Evolutionary conservation across 2,888 invertebrate species (phyloP), one percentile per base, ranked within the genome.

Genomic region (Endotricha flammealis): DNA sequence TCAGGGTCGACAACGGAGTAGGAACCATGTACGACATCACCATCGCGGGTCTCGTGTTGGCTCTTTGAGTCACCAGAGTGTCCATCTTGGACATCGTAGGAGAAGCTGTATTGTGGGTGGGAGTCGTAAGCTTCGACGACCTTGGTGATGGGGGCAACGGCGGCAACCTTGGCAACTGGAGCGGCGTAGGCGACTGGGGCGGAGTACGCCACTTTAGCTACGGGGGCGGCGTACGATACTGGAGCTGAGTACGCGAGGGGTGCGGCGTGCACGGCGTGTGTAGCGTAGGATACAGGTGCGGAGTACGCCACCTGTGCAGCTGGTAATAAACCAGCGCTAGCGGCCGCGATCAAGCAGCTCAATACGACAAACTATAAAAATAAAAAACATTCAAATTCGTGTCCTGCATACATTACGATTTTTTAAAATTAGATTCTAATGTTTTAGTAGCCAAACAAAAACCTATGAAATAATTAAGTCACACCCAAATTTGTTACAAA

Each of bases 1-100:
- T 88, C 87, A 22, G 87, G 68, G 43, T 88, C 88, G 6, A 73
- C 69, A 9, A 88, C 57, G 32, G 87, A 86, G 72, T 87, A 88
- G 31, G 80, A 76, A 13, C 88, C 87, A 43, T 78, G 77, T 10
- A 88, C 88, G 17, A 81, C 78, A 45, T 88, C 87, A 37, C 88
- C 88, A 32, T 75, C 75, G 40, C 88, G 81, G 33, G 58, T 67
- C 57, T 88, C 88, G 37, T 76, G 70, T 53, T 87, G 87, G 54
- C 64, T 71, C 56, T 88, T 88, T 24, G 67, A 75, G 62, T 88
- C 88, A 12, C 88, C 88, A 31, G 87, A 82, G 48, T 79, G 66
- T 35, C 66, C 65, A 43, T 88, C 88, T 48, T 87, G 80, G 4
- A 88, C 80, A 38, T 85, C 83, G 55, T 88, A 88, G 1, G 80